Evolutionary conservation across 2,113 vertebrate species (phyloP).

Genomic region (Pungitius pungitius): DNA sequence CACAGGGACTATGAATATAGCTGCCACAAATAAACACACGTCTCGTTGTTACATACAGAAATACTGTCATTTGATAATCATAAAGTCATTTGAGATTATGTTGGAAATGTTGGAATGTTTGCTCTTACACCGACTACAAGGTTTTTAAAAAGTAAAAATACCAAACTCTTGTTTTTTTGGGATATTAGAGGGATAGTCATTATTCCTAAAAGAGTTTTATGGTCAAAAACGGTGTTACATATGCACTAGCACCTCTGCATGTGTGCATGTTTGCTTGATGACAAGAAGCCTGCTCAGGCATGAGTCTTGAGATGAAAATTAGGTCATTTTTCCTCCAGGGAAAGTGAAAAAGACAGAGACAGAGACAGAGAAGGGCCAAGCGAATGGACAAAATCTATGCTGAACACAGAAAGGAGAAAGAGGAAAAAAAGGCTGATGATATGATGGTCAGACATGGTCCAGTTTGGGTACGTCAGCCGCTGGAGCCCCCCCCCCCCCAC

Average conservation of each 20-base stretch:
- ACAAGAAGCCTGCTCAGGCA: conserved; percentile 28
- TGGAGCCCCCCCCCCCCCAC: conserved; percentile 4
- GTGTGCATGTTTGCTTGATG: conserved; percentile 15
- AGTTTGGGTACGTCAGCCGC: conserved; percentile 16
- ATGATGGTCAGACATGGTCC: conserved; percentile 19
- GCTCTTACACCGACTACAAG: neutral
- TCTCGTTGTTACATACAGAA: conserved; percentile 3
- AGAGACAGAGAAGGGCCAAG: conserved; percentile 35
- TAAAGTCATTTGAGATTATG: neutral
- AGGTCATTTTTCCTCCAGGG: conserved; percentile 54
- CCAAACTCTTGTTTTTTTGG: neutral
- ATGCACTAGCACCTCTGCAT: conserved; percentile 1
- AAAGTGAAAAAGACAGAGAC: conserved; percentile 39
- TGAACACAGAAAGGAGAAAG: conserved; percentile 8
- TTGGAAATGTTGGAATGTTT: neutral
- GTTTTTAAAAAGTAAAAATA: neutral
- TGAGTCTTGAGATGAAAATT: conserved; percentile 48
- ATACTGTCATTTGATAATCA: no score
- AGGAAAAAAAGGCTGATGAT: conserved; percentile 15
- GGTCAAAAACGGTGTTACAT: neutral
- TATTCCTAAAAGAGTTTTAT: neutral
- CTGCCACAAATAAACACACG: conserved; percentile 10
- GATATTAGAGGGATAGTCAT: neutral
- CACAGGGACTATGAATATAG: conserved; percentile 19
- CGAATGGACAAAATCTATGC: conserved; percentile 19